These are phyloP conservation scores for Nomia melanderi DNA, from an alignment of 1,140 invertebrate genomes.

Conservation along the genomic window DNA sequence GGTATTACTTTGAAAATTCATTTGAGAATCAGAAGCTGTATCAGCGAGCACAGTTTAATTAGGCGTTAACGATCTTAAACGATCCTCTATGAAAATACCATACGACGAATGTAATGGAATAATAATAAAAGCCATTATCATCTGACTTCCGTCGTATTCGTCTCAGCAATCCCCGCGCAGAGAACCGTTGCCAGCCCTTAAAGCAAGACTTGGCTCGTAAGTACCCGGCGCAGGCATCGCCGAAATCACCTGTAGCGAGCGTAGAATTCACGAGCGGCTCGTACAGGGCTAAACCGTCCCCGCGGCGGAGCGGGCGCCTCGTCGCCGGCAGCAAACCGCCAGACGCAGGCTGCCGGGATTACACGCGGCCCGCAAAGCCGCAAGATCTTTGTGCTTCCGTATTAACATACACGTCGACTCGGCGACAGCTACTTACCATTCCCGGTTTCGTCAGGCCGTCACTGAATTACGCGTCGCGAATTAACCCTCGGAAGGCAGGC, in stretches of 20 bases:
- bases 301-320: neutral
- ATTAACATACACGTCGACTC: slow-evolving; percentile 27
- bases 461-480: slow-evolving; percentile 20
- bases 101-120: no score
- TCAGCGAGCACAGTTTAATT: no score
- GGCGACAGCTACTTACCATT: slow-evolving; percentile 29
- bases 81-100: no score
- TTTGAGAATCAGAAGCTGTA: no score
- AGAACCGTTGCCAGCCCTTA: no score
- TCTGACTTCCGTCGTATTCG: no score
- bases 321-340: neutral
- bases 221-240: no score
- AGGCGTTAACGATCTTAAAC: no score
- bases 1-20: no score
- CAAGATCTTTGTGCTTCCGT: slow-evolving; percentile 16
- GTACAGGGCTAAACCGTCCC: neutral
- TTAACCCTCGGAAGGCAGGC: slow-evolving; percentile 1
- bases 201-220: no score
- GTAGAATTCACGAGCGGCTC: neutral
- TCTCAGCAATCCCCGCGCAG: no score
- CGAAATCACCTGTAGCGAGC: neutral
- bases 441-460: neutral
- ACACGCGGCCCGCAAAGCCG: neutral
- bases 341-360: neutral
- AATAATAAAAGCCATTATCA: no score